phyloP scores from a whole-genome alignment of 2,113 vertebrate genomes.

The Spheniscus mendiculus region DNA sequence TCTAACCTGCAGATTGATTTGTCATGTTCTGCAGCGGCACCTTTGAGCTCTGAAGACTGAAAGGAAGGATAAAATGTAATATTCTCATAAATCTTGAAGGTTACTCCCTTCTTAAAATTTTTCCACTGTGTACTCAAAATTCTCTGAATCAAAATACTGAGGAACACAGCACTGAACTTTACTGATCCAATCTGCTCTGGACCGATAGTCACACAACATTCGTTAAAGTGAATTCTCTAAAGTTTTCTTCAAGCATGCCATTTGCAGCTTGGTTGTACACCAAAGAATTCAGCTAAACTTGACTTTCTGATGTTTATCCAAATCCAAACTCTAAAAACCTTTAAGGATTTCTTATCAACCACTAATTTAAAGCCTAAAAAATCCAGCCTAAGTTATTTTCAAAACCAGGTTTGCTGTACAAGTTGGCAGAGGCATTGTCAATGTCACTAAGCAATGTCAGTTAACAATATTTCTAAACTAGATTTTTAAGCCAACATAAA shows the following conservation, averaged over 20 bases:
- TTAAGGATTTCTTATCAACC: neutral
- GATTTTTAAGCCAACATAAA: neutral
- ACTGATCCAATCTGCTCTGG: neutral
- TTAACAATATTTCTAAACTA: neutral
- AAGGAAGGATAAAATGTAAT: slow-evolving; percentile 16
- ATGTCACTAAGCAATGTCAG: neutral
- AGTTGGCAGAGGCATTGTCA: neutral
- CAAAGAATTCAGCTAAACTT: neutral
- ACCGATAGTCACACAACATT: neutral
- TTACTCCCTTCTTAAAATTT: neutral
- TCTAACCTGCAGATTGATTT: slow-evolving; percentile 1
- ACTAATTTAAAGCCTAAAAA: neutral
- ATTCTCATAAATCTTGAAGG: neutral
- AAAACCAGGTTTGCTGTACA: neutral
- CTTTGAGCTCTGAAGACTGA: neutral
- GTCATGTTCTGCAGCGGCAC: neutral
- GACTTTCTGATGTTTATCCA: neutral
- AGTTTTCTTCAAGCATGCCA: neutral
- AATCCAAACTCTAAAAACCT: neutral
- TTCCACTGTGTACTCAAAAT: neutral
- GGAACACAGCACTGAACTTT: neutral
- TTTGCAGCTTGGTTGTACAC: neutral
- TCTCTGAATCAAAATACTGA: neutral
- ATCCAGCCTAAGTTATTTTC: neutral
- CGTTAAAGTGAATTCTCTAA: neutral